Evolutionary conservation across 2,888 invertebrate genomes (phyloP), one percentile per base, ranked within the genome.

Genomic region (Netelia inedita): DNA sequence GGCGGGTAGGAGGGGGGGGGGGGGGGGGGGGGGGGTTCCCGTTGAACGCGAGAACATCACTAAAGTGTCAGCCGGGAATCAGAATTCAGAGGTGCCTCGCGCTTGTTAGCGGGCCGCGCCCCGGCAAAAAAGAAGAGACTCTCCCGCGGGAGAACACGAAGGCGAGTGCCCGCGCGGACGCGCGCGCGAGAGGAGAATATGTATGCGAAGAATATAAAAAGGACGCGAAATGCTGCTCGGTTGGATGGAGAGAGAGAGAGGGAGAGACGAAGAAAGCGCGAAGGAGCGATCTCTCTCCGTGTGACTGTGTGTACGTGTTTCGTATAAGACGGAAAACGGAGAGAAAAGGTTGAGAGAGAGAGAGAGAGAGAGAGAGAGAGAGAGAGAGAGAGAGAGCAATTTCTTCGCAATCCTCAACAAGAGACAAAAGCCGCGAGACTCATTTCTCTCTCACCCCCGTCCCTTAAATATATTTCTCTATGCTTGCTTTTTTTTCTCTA

Each of bases 41-140:
- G 35, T 65, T 53, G 72, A 66, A 57, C 69, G 71, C 79, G 79
- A 89, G 87, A 92, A 93, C 93, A 93, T 93, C 93, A 91, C 93
- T 93, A 93, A 93, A 93, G 93, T 93, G 93, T 93, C 93, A 93
- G 93, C 16, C 89, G 90, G 92, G 92, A 86, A 93, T 93, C 93
- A 93, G 93, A 93, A 93, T 93, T 93, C 92, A 91, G 91, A 91
- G 91, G 90, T 88, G 91, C 91, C 90, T 90, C 90, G 91, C 90
- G 92, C 92, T 93, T 93, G 93, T 93, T 93, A 93, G 93, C 91
- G 91, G 88, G 88, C 89, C 88, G 83, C 88, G 89, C 85, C 82
- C 89, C 89, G 89, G 88, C 92, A 91, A 92, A 92, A 92, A 92
- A 89, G 90, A 89, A 88, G 87, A 88, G 83, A 72, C 83, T 86